Evolutionary conservation across 2,888 invertebrate species (phyloP).

Genomic region (Barypeithes pellucidus): DNA sequence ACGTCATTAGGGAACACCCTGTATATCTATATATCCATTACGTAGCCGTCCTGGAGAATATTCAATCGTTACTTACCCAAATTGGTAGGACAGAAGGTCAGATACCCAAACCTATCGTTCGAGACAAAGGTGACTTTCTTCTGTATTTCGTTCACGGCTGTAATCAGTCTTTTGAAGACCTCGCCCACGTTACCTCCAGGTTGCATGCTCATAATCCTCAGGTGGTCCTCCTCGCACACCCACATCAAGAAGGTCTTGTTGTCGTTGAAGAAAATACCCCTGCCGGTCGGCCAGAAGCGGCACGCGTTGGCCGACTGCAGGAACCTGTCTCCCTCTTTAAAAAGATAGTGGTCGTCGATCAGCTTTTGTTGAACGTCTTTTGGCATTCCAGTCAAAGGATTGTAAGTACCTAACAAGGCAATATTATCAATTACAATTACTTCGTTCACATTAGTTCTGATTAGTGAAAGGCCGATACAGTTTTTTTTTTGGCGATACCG

Average conservation of each 20-base stretch:
- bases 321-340: conserved; percentile 89
- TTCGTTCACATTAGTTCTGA: too few species aligned
- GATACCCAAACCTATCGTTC: conserved; percentile 77
- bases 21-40: too few species aligned
- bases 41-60: too few species aligned
- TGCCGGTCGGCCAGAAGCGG: conserved; percentile 28
- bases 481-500: too few species aligned
- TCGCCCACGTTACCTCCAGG: conserved; percentile 91
- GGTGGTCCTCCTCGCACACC: conserved; percentile 98
- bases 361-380: conserved; percentile 94
- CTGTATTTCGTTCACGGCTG: conserved; percentile 73
- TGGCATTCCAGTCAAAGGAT: conserved; percentile 93
- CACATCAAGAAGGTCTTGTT: conserved; percentile 96
- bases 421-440: too few species aligned
- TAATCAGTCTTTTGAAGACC: conserved; percentile 75
- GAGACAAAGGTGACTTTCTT: conserved; percentile 73
- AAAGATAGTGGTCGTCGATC: conserved; percentile 97
- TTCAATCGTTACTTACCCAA: conserved; percentile 73
- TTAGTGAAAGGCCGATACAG: too few species aligned
- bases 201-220: conserved; percentile 98
- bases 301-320: conserved; percentile 47
- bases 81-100: conserved; percentile 84
- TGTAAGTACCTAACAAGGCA: conserved; percentile 76
- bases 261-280: conserved; percentile 78
- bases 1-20: too few species aligned